Base-by-base conservation (phyloP, 2,888 invertebrate species). In the Campaea margaritaria region DNA sequence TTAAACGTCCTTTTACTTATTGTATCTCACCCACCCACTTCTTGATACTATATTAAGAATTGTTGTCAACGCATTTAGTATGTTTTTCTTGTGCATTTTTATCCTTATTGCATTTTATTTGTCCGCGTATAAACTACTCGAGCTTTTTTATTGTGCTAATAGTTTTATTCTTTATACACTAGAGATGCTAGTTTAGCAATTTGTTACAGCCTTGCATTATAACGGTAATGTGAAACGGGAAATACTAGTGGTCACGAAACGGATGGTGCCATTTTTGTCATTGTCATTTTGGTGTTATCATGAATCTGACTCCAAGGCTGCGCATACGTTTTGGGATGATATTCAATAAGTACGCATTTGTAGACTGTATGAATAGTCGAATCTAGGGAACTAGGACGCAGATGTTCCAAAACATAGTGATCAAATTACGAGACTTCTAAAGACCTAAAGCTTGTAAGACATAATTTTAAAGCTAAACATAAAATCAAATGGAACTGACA, bases 161-260 rank as follows among this genome's bases (percentile, higher is more conserved):
- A 54, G 38, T 44, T 56, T 58, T 15, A 62, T 57, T 9, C 8
- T 50, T 50, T 54, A 50, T 54, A 46, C 13, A 59, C 39, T 57
- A 52, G 14, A 55, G 52, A 59, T 45, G 50, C 58, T 62, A 59
- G 63, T 57, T 70, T 47, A 65, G 65, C 73, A 75, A 78, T 82
- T 81, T 74, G 69, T 68, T 72, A 72, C 71, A 78, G 73, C 77
- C 78, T 83, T 82, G 81, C 78, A 76, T 75, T 76, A 72, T 75
- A 80, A 78, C 81, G 75, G 81, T 82, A 79, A 77, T 75, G 68
- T 68, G 65, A 81, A 86, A 82, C 82, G 82, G 85, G 83, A 86
- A 82, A 84, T 79, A 75, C 67, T 69, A 61, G 71, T 75, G 74
- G 78, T 81, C 82, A 83, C 79, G 80, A 76, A 81, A 82, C 81